Evolutionary conservation across 2,797 vertebrate genomes (phyloP), one percentile per base, ranked within the genome.

Genomic region (Poeciliopsis turneri): DNA sequence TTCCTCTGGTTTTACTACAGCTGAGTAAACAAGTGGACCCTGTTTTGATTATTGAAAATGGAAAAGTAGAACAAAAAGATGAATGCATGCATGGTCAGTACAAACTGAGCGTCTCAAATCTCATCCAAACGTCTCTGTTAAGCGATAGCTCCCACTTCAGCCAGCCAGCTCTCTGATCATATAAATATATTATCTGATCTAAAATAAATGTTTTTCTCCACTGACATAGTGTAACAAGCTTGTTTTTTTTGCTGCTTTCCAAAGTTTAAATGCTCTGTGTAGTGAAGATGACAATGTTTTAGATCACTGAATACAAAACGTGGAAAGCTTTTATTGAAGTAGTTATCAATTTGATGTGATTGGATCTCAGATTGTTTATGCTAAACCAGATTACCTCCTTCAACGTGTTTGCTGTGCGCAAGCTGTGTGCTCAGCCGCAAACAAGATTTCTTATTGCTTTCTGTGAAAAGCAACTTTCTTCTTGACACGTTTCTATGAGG

Each of bases 21-120:
- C 88, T 90, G 91, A 90, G 89, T 89, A 84, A 87, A 84, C 86
- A 89, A 91, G 80, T 74, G 79, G 88, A 82, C 68, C 49, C 13
- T 0, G 46, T 57, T 85, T 86, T 74, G 81, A 79, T 70, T 72
- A 45, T 55, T 59, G 51, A 79, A 76, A 75, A 75, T 49, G 75
- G 72, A 84, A 51, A 36, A 76, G 33, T 39, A n/a, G 64, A 74
- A 71, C 49, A 53, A 66, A 78, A 77, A 80, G 28, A 72, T 25
- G 51, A 30, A 18, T 68, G 39, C 51, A 69, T 18, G 68, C 69
- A 49, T 45, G 59, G n/a, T 25, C 72, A 20, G 4, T 61, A 36
- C 74, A 73, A 18, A 61, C 28, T 69, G 41, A 78, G 79, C 77
- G 66, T 81, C 79, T 82, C 51, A 41, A 39, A 41, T 84, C 82